Evolutionary conservation across 2,113 vertebrate species (phyloP).

Genomic region (Choloepus hoffmanni): DNA sequence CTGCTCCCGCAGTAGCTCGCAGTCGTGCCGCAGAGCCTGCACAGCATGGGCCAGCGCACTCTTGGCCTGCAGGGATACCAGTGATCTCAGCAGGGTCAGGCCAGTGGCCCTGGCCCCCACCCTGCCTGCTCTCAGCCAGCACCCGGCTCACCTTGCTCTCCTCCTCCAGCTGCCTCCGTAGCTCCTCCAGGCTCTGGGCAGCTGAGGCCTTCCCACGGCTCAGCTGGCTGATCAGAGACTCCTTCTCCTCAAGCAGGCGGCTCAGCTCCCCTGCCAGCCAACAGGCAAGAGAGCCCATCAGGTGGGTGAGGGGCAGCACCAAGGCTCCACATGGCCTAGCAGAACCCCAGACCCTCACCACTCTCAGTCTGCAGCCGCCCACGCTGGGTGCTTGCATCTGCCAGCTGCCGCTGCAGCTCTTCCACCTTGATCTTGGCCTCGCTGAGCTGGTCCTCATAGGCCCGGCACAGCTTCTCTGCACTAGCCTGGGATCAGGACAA

Average conservation of each 20-base stretch:
- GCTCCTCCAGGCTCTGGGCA: conserved; percentile 93
- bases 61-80: conserved; percentile 88
- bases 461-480: conserved; percentile 93
- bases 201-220: conserved; percentile 92
- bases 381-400: conserved; percentile 87
- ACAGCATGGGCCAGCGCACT: conserved; percentile 92
- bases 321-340: neutral
- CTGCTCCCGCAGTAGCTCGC: conserved; percentile 95
- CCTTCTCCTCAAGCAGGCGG: conserved; percentile 94
- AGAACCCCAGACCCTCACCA: conserved; percentile 81
- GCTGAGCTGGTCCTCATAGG: conserved; percentile 94
- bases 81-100: neutral
- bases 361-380: conserved; percentile 93
- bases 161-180: conserved; percentile 96
- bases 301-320: neutral
- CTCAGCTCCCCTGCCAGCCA: conserved; percentile 90
- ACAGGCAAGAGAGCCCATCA: neutral
- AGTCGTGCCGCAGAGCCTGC: conserved; percentile 93
- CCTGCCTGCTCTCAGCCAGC: fast-evolving
- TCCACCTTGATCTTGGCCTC: conserved; percentile 94
- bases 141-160: conserved; percentile 91
- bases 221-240: conserved; percentile 93
- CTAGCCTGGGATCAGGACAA: conserved; percentile 86
- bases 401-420: conserved; percentile 94
- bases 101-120: neutral